Evolutionary conservation across 2,888 invertebrate genomes (phyloP).

Genomic region (Scaptomyza caliginosa): DNA sequence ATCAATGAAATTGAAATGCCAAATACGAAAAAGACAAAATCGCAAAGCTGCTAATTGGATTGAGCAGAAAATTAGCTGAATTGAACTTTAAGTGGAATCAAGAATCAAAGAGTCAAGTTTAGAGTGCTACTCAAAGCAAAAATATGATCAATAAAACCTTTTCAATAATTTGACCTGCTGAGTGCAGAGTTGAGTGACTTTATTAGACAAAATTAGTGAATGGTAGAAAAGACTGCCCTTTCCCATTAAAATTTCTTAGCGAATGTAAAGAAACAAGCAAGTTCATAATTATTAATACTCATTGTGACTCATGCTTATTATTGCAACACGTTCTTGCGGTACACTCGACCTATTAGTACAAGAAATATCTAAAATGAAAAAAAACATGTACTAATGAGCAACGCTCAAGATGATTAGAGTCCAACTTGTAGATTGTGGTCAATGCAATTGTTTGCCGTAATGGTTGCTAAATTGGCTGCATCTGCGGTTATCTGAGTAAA

Average conservation of each 20-base stretch:
- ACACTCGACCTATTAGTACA: not conserved
- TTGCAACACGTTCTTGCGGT: not conserved
- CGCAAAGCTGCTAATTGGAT: not conserved
- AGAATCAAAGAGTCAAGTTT: not conserved
- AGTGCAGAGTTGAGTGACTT: not conserved
- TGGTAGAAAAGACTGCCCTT: not conserved
- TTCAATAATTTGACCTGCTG: not conserved
- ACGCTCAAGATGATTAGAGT: not conserved
- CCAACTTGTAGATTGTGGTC: not conserved
- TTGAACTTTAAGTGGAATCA: not conserved
- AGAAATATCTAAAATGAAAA: not conserved
- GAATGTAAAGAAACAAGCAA: not conserved
- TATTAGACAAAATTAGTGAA: not conserved
- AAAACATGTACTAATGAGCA: slow-evolving; percentile 1
- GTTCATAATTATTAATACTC: not conserved
- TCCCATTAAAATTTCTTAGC: not conserved
- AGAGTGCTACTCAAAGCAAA: not conserved
- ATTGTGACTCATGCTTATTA: not conserved
- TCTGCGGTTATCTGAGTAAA: not conserved
- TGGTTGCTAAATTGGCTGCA: not conserved
- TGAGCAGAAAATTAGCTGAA: not conserved
- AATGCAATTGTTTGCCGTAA: not conserved
- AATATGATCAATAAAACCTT: not conserved
- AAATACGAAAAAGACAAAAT: not conserved
- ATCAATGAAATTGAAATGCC: not conserved